Conservation (phyloP, 2,888 invertebrate species). For the Drosophila longiperda region DNA sequence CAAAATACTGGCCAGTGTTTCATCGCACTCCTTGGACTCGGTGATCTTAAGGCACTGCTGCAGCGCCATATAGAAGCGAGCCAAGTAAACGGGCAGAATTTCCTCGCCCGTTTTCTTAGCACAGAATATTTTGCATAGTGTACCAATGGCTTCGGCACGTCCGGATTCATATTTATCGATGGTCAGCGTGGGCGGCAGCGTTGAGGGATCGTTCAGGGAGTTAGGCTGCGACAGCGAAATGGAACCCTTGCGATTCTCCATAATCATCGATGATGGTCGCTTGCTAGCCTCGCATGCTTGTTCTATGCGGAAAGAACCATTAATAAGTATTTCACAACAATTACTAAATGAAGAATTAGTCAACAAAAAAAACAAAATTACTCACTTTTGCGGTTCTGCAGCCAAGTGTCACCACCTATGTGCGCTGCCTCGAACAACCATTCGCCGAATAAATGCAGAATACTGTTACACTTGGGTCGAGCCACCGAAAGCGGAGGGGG, state of each 20-base stretch:
- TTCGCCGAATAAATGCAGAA: constrained; percentile 97
- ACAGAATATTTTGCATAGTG: constrained; percentile 97
- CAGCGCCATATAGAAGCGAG: constrained; percentile 96
- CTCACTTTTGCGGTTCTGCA: constrained; percentile 86
- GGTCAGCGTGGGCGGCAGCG: constrained; percentile 89
- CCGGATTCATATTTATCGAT: constrained; percentile 93
- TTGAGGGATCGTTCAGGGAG: constrained; percentile 88
- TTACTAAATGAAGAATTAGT: neutral
- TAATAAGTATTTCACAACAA: neutral
- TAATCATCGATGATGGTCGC: constrained; percentile 88
- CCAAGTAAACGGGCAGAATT: constrained; percentile 96
- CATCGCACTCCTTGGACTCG: constrained; percentile 89
- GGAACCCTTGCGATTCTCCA: constrained; percentile 87
- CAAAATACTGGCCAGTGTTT: constrained; percentile 94
- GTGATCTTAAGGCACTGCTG: constrained; percentile 92
- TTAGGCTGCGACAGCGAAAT: constrained; percentile 88
- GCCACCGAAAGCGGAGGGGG: constrained; percentile 90
- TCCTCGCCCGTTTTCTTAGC: constrained; percentile 95
- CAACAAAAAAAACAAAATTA: constrained; percentile 2
- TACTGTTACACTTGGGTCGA: constrained; percentile 96
- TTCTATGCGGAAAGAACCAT: constrained; percentile 65
- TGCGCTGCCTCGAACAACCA: constrained; percentile 98
- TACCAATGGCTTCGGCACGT: constrained; percentile 97
- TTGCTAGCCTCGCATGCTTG: constrained; percentile 86
- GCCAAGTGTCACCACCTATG: constrained; percentile 91